These are phyloP conservation scores for Darevskia nairensis DNA, from an alignment of 2,797 vertebrate genomes.

Conservation along the genomic window DNA sequence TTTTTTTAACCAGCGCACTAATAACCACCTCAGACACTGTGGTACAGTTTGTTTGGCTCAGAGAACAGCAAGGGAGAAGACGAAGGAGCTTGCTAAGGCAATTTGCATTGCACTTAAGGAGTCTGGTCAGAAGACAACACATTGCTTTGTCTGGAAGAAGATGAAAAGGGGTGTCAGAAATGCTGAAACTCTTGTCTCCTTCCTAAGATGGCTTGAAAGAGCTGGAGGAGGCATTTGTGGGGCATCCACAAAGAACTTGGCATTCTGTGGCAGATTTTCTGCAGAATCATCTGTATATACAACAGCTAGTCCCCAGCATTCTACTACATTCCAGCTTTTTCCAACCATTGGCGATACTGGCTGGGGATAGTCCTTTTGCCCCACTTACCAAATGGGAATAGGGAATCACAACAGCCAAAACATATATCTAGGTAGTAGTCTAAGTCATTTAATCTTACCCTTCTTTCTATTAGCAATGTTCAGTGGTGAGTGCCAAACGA, in stretches of 20 bases:
- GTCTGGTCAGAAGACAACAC: slow-evolving; percentile 19
- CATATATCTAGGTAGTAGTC: background rate
- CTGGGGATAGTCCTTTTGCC: background rate
- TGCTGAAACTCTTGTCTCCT: background rate
- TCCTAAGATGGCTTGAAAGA: background rate
- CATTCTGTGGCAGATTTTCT: background rate
- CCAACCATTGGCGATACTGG: background rate
- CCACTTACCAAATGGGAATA: too few relatives aligned
- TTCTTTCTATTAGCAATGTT: background rate
- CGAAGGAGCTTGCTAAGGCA: background rate
- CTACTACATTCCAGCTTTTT: background rate
- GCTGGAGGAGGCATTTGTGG: background rate
- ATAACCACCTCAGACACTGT: slow-evolving; percentile 73
- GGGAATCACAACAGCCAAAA: background rate
- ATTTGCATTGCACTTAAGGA: background rate
- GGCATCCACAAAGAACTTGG: background rate
- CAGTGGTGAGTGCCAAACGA: background rate
- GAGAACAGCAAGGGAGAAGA: background rate
- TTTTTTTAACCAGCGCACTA: slow-evolving; percentile 71
- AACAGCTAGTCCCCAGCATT: background rate
- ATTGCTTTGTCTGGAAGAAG: slow-evolving; percentile 15
- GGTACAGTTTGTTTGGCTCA: slow-evolving; percentile 58
- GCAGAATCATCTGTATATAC: background rate
- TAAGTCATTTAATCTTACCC: too few relatives aligned
- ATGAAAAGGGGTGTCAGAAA: background rate